Percentiles rank a stretch among this genome's conserved stretches.
phyloP scores from a whole-genome alignment of 1,140 invertebrate genomes.

The Cydia splendana region DNA sequence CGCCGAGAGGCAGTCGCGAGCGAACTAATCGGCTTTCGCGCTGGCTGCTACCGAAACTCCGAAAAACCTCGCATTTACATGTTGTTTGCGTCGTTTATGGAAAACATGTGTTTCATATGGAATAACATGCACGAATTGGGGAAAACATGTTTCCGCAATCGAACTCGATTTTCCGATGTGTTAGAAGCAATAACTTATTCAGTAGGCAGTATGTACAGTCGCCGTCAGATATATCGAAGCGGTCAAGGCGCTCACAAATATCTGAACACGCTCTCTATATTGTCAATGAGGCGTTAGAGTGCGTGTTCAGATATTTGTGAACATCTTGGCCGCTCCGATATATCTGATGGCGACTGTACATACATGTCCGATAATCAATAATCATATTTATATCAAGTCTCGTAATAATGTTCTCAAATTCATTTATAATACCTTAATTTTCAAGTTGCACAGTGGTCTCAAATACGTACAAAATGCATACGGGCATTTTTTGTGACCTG shows the following conservation, averaged over 20 bases:
- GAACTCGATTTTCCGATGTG: slow-evolving; percentile 31
- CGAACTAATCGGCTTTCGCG: slow-evolving; percentile 61
- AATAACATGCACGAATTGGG: slow-evolving; percentile 24
- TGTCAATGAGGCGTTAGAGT: too few relatives aligned
- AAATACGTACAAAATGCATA: not conserved
- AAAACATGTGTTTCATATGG: slow-evolving; percentile 31
- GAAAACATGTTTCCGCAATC: slow-evolving; percentile 25
- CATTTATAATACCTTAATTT: too few relatives aligned
- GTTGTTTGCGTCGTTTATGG: slow-evolving; percentile 29
- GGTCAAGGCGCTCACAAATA: too few relatives aligned
- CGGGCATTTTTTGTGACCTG: too few relatives aligned
- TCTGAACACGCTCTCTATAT: too few relatives aligned
- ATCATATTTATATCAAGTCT: not conserved
- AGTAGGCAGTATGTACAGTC: not conserved
- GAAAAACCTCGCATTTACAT: slow-evolving; percentile 43
- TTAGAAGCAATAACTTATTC: slow-evolving; percentile 17
- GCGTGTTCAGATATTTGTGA: too few relatives aligned
- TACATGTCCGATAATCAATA: not conserved
- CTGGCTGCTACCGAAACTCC: slow-evolving; percentile 49
- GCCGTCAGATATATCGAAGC: too few relatives aligned
- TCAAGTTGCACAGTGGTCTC: not conserved
- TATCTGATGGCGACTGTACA: too few relatives aligned
- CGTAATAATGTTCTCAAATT: not conserved
- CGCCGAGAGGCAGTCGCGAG: slow-evolving; percentile 45
- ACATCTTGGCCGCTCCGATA: too few relatives aligned